Base-by-base conservation (phyloP, 2,888 invertebrate genomes). In the Catotricha subobsoleta region DNA sequence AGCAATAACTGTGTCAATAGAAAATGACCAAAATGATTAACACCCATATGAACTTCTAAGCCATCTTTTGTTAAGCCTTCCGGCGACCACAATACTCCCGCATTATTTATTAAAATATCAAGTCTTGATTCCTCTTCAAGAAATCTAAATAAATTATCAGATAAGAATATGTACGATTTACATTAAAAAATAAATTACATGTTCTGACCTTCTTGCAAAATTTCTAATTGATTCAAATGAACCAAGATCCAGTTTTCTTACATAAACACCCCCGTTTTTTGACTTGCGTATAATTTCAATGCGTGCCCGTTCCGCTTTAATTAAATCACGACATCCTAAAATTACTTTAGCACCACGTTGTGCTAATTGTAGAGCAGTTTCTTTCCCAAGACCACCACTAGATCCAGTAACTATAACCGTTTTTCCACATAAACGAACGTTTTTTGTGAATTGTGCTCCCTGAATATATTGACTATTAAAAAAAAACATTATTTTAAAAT, bases 361-460 rank as follows among this genome's bases (percentile, higher is more conserved):
- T 0, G 84, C 84, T 52, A 88, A 65, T 52, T 77, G 79, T 54
- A 66, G 65, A 0, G 71, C 77, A 0, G 79, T 74, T 56, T 80
- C 80, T 56, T 70, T 74, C 10, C 88, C 88, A 49, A 88, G 83
- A 23, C 88, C 88, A 21, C 74, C 74, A 61, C 77, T 84, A 4
- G 83, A 74, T 10, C 88, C 88, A 0, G 88, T 88, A n/a, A 88
- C 62, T 40, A 88, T 71, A 3, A 74, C 68, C 16, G 77, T 69
- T 66, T 79, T 76, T 45, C 67, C 69, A 18, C 72, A 69, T 1
- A 74, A 73, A 21, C 59, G 56, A 4, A 67, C 65, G 0, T 60
- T 50, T 33, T 66, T 68, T 41, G 68, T 61, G 54, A 72, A 84
- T 38, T 66, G 61, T 9, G 62, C 53, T 2, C 84, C 86, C 51